Conservation (phyloP, 1,140 invertebrate genomes). For the Tetraneura akinire region DNA sequence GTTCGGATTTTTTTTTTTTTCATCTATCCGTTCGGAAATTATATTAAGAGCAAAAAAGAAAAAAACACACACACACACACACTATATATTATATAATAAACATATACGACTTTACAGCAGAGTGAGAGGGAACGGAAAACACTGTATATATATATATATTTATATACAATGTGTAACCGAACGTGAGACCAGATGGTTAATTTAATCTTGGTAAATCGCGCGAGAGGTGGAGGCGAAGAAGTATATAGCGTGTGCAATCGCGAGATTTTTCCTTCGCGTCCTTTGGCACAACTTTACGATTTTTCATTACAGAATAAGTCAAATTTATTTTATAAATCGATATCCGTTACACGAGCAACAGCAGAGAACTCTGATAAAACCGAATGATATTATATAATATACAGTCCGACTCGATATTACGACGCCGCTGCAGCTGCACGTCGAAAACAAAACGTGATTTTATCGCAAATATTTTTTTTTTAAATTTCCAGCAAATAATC, state of each 20-base stretch:
- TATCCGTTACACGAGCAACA: too few species aligned
- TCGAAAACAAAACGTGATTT: too few species aligned
- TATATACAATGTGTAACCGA: not conserved
- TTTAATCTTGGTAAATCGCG: conserved; percentile 29
- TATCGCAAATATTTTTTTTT: too few species aligned
- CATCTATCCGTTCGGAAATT: not conserved
- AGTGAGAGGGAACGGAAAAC: not conserved
- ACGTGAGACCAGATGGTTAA: conserved; percentile 20
- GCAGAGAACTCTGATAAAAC: too few species aligned
- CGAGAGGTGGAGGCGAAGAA: not conserved
- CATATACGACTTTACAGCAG: too few species aligned
- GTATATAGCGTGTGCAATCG: not conserved
- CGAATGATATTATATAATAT: too few species aligned
- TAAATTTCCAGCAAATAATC: too few species aligned
- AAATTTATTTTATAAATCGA: too few species aligned
- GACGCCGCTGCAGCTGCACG: too few species aligned
- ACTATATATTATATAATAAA: too few species aligned
- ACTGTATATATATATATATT: not conserved
- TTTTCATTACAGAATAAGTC: not conserved
- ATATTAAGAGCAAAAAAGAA: not conserved
- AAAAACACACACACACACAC: too few species aligned
- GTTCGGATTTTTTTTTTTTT: conserved; percentile 12
- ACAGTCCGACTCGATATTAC: too few species aligned
- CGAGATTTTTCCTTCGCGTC: not conserved
- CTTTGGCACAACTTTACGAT: conserved; percentile 17